Evolutionary conservation across 2,888 invertebrate genomes (phyloP).

Genomic region (Oligia fasciuncula): DNA sequence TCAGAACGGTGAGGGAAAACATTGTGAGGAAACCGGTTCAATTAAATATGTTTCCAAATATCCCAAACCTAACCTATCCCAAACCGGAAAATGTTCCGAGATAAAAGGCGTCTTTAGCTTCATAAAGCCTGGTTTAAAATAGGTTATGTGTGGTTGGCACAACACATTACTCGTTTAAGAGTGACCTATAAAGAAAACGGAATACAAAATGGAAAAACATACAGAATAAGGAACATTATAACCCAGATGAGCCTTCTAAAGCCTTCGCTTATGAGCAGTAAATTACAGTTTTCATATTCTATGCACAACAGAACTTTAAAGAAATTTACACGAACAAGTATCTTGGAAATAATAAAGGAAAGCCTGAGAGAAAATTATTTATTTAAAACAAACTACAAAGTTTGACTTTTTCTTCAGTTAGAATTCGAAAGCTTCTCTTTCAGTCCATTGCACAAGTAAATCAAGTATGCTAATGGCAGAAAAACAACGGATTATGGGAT

Average conservation of each 20-base stretch:
- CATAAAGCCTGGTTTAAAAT: conserved; percentile 25
- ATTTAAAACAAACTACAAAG: conserved; percentile 14
- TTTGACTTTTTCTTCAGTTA: conserved; percentile 5
- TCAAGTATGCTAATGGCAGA: background rate
- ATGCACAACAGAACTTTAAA: conserved; percentile 23
- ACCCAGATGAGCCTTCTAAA: background rate
- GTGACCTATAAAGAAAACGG: conserved; percentile 20
- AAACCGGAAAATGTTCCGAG: conserved; percentile 13
- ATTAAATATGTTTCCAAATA: background rate
- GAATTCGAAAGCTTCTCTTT: conserved; percentile 2
- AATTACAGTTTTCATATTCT: conserved; percentile 24
- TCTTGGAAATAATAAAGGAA: conserved; percentile 27
- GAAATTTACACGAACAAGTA: conserved; percentile 24
- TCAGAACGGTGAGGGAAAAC: background rate
- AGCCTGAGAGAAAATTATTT: conserved; percentile 21
- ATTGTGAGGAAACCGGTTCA: background rate
- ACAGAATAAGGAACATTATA: conserved; percentile 6
- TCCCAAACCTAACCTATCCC: no score
- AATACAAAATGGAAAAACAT: conserved; percentile 6
- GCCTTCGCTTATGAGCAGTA: conserved; percentile 20
- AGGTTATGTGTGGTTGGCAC: conserved; percentile 14
- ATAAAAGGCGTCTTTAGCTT: conserved; percentile 25
- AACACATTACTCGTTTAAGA: conserved; percentile 34
- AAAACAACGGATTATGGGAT: background rate
- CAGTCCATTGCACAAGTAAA: background rate